These are phyloP conservation scores for Gallinago stenura DNA, from an alignment of 2,797 vertebrate species.

Conservation along the genomic window DNA sequence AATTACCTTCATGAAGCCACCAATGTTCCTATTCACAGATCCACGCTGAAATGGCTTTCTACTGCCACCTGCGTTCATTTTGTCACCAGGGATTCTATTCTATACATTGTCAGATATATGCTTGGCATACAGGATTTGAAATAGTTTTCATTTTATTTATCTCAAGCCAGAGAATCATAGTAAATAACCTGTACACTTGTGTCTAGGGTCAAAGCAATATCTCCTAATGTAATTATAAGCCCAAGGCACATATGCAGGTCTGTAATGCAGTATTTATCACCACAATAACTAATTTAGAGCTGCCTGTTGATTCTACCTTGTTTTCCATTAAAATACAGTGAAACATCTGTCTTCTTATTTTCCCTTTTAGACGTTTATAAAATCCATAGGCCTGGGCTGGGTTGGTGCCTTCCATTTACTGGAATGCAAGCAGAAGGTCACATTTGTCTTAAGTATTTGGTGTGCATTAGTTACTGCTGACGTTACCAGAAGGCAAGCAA, in stretches of 20 bases:
- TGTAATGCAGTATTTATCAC: not conserved
- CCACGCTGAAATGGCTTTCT: not conserved
- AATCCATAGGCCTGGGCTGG: not conserved
- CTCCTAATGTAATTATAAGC: not conserved
- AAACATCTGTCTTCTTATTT: not conserved
- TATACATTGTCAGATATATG: not conserved
- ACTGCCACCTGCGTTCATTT: not conserved
- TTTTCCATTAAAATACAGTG: not conserved
- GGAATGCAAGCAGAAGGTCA: not conserved
- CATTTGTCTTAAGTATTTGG: not conserved
- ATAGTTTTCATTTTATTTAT: not conserved
- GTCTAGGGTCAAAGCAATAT: not conserved
- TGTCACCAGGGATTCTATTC: not conserved
- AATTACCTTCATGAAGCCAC: not conserved
- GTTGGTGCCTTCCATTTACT: not conserved
- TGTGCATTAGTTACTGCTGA: not conserved
- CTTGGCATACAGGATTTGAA: not conserved
- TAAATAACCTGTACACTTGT: not conserved
- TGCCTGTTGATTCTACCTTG: not conserved
- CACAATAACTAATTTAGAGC: not conserved
- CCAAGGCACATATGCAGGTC: not conserved
- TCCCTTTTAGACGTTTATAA: not conserved
- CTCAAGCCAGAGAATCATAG: not conserved
- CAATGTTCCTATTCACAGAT: not conserved
- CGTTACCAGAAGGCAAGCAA: not conserved